Evolutionary conservation across 1,140 invertebrate species (phyloP).

Genomic region (Choristoneura fumiferana): DNA sequence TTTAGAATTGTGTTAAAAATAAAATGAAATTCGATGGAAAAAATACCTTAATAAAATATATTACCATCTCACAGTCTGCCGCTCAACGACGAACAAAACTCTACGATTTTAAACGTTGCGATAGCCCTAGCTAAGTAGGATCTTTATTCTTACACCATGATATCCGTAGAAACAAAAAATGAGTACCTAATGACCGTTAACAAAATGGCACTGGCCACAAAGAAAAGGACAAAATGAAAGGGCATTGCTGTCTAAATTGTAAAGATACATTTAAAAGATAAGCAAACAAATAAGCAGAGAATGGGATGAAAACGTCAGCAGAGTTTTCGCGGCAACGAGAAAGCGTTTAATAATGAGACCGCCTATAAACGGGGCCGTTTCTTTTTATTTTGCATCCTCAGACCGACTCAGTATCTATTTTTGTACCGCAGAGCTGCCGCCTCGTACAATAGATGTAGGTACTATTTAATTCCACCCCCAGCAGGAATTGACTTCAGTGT

Average conservation of each 20-base stretch:
- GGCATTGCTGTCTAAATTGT: conserved; percentile 4
- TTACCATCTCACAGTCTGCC: no score
- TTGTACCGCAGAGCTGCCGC: conserved; percentile 1
- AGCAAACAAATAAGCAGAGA: conserved; percentile 16
- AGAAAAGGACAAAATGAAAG: neutral
- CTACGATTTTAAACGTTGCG: no score
- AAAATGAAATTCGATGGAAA: no score
- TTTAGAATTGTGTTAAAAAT: no score
- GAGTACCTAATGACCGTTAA: conserved; percentile 9
- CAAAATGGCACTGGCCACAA: neutral
- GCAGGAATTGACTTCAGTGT: neutral
- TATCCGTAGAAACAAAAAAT: neutral
- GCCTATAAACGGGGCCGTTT: conserved; percentile 3
- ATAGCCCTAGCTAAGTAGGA: no score
- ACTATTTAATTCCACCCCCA: conserved; percentile 14
- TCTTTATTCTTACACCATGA: neutral
- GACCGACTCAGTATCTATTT: conserved; percentile 6
- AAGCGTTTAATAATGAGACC: conserved; percentile 13
- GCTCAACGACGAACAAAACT: no score
- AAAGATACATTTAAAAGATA: conserved; percentile 19
- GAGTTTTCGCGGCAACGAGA: conserved; percentile 6
- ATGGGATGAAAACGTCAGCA: conserved; percentile 12
- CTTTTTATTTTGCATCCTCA: conserved; percentile 18
- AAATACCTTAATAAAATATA: no score
- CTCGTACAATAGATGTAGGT: conserved; percentile 9